Evolutionary conservation across 2,888 invertebrate genomes (phyloP), one percentile per base, ranked within the genome.

Genomic region (Pegoplata infirma): DNA sequence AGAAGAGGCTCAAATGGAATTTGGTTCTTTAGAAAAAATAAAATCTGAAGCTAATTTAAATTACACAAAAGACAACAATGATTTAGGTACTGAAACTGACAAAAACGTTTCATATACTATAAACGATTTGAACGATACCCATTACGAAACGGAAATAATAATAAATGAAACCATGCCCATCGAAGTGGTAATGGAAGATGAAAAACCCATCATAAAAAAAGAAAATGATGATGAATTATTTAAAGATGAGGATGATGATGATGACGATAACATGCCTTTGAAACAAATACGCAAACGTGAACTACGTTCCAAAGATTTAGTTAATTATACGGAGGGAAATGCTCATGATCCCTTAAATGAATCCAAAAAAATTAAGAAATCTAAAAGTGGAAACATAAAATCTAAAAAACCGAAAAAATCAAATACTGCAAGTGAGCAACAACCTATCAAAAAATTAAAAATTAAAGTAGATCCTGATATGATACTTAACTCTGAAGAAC

Each of bases 1-100:
- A 68, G 86, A 81, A 10, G 84, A 85, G 25, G 74, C 84, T 3
- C 82, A 84, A 56, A 19, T 23, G 0, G 71, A 56, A 7, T 47
- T 79, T 8, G 61, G 28, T 2, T 32, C 32, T 10, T 19, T 49
- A 0, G 10, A 19, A 23, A 73, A 53, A 32, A 32, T 10, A 10
- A 1, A 44, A 25, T 28, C 10, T 64, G 8, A 8, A 47, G 12
- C 3, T 36, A 8, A 5, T 36, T 0, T 46, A 28, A 23, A 59
- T 19, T 3, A 59, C 17, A 5, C 19, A 3, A 19, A 1, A 19
- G 2, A 49, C n/a, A n/a, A n/a, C n/a, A n/a, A n/a, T 8, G 8
- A 49, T 17, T 19, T 10, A 19, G 7, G 8, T 19, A 5, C 17
- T 5, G 8, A 21, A 3, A 49, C 10, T 19, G 4, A 5, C 7